phyloP scores from a whole-genome alignment of 1,140 invertebrate genomes.

The Drosophila funebris region DNA sequence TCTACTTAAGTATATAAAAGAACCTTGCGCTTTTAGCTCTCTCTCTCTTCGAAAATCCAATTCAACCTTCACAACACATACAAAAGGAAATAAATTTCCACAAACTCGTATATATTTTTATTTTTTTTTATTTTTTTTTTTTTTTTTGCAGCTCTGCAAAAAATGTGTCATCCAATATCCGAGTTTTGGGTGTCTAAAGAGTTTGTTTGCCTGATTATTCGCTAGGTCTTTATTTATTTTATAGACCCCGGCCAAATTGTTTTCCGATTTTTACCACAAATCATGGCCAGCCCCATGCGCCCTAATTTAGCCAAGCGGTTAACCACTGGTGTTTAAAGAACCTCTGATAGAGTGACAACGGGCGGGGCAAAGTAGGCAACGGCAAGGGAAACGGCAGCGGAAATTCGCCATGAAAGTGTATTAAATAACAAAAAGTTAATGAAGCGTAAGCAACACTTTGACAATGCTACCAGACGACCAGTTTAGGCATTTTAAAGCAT shows the following conservation, averaged over 20 bases:
- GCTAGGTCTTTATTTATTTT: constrained; percentile 63
- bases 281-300: not conserved
- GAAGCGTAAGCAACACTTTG: constrained; percentile 61
- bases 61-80: too few species aligned
- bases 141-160: not conserved
- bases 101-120: too few species aligned
- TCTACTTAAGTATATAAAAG: too few species aligned
- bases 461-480: constrained; percentile 10
- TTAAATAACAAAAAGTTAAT: constrained; percentile 78
- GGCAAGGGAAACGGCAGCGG: constrained; percentile 37
- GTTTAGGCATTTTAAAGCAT: not conserved
- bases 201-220: constrained; percentile 4
- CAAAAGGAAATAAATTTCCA: too few species aligned
- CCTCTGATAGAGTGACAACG: constrained; percentile 69
- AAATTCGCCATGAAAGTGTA: constrained; percentile 65
- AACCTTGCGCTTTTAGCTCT: too few species aligned
- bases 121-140: too few species aligned
- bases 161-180: constrained; percentile 36
- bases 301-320: constrained; percentile 3
- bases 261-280: constrained; percentile 38
- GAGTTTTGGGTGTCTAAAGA: constrained; percentile 38
- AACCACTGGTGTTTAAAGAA: constrained; percentile 46
- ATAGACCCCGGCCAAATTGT: constrained; percentile 37
- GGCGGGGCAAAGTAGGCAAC: constrained; percentile 33
- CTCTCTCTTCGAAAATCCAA: too few species aligned